Percentiles rank a stretch among this genome's conserved stretches.
phyloP scores from a whole-genome alignment of 2,888 invertebrate species.

The Clepsis dumicolana region DNA sequence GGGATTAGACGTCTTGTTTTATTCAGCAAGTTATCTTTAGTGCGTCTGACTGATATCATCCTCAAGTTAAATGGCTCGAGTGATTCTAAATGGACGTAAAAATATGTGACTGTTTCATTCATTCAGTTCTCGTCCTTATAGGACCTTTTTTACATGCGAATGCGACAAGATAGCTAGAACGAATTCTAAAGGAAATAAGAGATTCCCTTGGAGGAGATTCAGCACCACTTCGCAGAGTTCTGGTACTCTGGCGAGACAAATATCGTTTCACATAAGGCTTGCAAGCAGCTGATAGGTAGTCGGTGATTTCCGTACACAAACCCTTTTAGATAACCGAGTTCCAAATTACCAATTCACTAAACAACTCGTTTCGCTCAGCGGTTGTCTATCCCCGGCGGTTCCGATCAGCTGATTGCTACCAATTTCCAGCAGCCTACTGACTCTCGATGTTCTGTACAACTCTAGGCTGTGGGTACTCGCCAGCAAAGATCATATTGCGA shows the following conservation, averaged over 20 bases:
- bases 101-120: no score
- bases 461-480: neutral
- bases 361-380: neutral
- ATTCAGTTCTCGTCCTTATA: no score
- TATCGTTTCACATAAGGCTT: neutral
- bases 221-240: neutral
- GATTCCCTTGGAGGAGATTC: no score
- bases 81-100: no score
- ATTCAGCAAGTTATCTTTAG: neutral
- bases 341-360: neutral
- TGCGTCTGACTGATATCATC: neutral
- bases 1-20: constrained; percentile 4
- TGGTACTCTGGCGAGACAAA: neutral
- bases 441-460: neutral
- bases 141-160: no score
- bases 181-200: no score
- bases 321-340: neutral
- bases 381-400: neutral
- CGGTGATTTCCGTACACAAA: neutral
- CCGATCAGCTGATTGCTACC: constrained; percentile 1
- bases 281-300: neutral
- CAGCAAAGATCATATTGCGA: neutral
- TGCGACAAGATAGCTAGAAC: no score
- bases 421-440: neutral
- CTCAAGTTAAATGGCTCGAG: no score